phyloP scores from a whole-genome alignment of 2,113 vertebrate species.

The Perca flavescens region DNA sequence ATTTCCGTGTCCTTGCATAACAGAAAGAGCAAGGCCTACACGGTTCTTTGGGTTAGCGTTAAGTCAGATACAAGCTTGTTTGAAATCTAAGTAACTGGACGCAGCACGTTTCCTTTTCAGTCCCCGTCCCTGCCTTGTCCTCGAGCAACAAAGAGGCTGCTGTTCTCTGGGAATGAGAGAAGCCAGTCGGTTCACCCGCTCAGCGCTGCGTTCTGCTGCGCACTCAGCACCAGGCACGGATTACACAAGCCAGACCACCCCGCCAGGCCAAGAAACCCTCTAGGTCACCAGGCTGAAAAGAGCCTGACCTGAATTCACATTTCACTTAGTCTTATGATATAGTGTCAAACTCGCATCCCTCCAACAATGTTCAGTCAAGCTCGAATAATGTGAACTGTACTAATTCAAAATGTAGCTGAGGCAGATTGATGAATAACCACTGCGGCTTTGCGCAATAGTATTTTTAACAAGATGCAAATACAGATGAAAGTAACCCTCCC shows the following conservation, averaged over 20 bases:
- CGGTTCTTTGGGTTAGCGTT: background rate
- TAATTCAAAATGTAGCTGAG: background rate
- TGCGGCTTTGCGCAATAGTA: background rate
- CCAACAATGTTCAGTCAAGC: background rate
- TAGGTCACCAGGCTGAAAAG: background rate
- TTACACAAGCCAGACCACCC: conserved; percentile 32
- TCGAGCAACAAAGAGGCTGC: conserved; percentile 70
- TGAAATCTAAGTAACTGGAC: conserved; percentile 37
- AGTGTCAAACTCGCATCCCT: background rate
- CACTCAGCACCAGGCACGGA: conserved; percentile 65
- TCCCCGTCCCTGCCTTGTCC: conserved; percentile 9
- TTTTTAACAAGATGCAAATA: background rate
- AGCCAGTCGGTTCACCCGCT: conserved; percentile 20
- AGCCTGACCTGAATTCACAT: conserved; percentile 15
- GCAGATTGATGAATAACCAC: background rate
- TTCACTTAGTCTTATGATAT: conserved; percentile 14
- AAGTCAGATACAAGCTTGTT: conserved; percentile 5
- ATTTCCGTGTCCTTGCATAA: conserved; percentile 11
- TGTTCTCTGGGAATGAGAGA: conserved; percentile 60
- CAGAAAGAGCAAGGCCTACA: background rate
- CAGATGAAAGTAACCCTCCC: background rate
- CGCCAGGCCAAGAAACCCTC: conserved; percentile 25
- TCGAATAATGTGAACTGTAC: background rate
- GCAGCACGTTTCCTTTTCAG: conserved; percentile 33
- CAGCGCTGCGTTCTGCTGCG: conserved; percentile 41